Evolutionary conservation across 2,888 invertebrate species (phyloP), one percentile per base, ranked within the genome.

Genomic region (Doris montereyensis): DNA sequence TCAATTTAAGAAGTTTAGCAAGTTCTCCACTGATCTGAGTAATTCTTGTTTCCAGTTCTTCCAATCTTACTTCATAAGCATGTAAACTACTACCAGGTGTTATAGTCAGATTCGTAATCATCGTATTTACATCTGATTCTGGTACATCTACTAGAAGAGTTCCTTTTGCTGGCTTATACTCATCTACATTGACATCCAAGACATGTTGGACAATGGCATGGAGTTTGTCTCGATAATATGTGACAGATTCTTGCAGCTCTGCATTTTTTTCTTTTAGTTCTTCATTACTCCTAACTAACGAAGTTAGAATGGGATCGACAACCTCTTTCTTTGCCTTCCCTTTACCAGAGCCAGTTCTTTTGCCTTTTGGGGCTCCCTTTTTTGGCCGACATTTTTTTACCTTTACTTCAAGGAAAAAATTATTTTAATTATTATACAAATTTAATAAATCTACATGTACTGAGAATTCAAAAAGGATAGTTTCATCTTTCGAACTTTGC

Each of bases 41-140:
- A 28, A 90, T 85, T 77, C 89, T 81, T n/a, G 88, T 89, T 78
- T 91, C 90, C 28, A 90, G 81, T 67, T 90, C 88, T 77, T 89
- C 90, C 21, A 90, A 79, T 28, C 89, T 78, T 10, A 74, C 52
- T 26, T 76, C 76, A 62, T 76, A 79, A 21, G 26, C 17, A 4
- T 67, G 76, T 2, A 79, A 60, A 35, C 58, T 65, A 65, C 62
- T 52, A 4, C 58, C 68, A 34, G 76, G 60, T 21, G 71, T 67
- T 30, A 67, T 60, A 21, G 77, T 79, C 32, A 79, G 30, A 30
- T 72, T 76, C 2, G 76, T 77, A 24, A 81, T 72, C 65, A 79
- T 62, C 34, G 35, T 70, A 8, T 34, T 65, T 1, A 79, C 41
- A 26, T 79, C 79, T n/a, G 71, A 34, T 34, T 75, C 71, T 0